Base-by-base conservation (phyloP, 1,140 invertebrate genomes). In the Spodoptera frugiperda region DNA sequence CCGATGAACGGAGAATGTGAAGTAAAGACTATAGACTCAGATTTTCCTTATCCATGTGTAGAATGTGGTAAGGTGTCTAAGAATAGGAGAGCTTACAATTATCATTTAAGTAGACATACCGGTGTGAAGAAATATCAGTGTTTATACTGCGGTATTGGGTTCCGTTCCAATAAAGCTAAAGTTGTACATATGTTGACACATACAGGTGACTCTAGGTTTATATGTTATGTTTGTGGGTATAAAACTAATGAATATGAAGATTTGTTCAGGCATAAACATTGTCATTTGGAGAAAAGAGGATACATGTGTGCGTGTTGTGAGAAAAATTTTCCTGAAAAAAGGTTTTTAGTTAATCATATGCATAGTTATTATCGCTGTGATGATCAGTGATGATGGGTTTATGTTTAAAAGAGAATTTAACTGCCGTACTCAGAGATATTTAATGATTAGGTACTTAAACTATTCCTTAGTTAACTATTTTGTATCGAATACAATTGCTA, bases 211-310 rank as follows among this genome's bases (percentile, higher is more conserved):
- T 78, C 71, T 48, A 54, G 33, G 9, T 68, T 53, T 14, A 46
- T 68, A 17, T 84, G 82, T 65, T 19, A 80, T 0, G 21, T 44
- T 15, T 84, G 82, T 63, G 14, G 54, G 0, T 17, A 75, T 3
- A 76, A 19, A 44, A 68, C 68, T 11, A 49, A 1, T 8, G 63
- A 71, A 25, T 49, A 14, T 5, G 17, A 8, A 14, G 33, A 67
- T 46, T 48, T 80, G 1, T 67, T 53, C 46, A 46, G 14, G 4
- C 77, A 82, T 54, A 46, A 25, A 67, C 17, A 17, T 0, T n/a
- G 4, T 10, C 78, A 79, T 57, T 30, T 48, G 0, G 68, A 30
- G 5, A 55, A 54, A 4, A 82, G 49, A 49, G 53, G 57, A 12
- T 71, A 49, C n/a, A 61, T 14, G 19, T 82, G 80, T 72, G 75